Conservation (phyloP, 1,140 invertebrate species). For the Conus betulinus region DNA sequence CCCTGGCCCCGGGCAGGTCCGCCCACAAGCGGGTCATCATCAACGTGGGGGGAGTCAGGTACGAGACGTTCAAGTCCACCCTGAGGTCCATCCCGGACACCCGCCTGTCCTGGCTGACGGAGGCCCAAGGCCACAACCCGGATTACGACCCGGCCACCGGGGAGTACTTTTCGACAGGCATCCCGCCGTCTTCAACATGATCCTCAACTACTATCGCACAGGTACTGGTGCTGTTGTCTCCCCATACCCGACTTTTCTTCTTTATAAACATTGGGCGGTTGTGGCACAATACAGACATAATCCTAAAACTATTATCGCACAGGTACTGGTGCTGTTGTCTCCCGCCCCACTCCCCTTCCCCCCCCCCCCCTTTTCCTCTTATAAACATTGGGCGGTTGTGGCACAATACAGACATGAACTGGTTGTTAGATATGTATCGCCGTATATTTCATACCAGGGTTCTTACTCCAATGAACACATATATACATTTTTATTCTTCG, state of each 20-base stretch:
- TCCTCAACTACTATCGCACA: conserved; percentile 75
- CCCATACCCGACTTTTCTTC: too few relatives aligned
- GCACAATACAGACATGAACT: too few relatives aligned
- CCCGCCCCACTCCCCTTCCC: not conserved
- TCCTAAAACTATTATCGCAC: conserved; percentile 76
- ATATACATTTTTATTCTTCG: too few relatives aligned
- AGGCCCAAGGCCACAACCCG: conserved; percentile 61
- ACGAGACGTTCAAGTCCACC: conserved; percentile 91
- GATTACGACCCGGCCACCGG: conserved; percentile 71
- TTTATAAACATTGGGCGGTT: too few relatives aligned
- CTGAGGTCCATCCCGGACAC: conserved; percentile 74
- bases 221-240: conserved; percentile 37
- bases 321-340: conserved; percentile 37
- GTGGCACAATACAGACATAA: too few relatives aligned
- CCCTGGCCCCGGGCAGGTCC: conserved; percentile 35
- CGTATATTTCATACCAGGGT: too few relatives aligned
- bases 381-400: too few relatives aligned
- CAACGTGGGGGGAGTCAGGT: conserved; percentile 96
- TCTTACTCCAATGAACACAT: too few relatives aligned
- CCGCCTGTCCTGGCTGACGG: conserved; percentile 71
- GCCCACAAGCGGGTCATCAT: conserved; percentile 84
- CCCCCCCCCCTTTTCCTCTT: not conserved
- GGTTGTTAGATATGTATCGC: too few relatives aligned
- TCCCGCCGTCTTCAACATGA: conserved; percentile 74
- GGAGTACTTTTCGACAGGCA: conserved; percentile 76